Percentiles rank a stretch among this genome's conserved stretches.
Conservation (phyloP, 2,797 vertebrate genomes). For the Agapornis canus region DNA sequence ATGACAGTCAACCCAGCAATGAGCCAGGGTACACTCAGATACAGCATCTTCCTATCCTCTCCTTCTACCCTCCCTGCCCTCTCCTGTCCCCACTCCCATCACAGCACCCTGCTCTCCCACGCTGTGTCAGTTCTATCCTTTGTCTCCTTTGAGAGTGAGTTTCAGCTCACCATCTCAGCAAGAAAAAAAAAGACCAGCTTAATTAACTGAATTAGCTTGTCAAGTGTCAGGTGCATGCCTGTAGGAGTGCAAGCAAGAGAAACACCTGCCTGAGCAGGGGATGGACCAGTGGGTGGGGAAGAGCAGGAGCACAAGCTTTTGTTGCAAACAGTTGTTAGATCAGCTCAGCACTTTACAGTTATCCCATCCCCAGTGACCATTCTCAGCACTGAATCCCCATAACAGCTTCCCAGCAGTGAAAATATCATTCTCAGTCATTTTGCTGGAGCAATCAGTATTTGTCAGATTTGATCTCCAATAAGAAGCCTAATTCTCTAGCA, state of each 20-base stretch:
- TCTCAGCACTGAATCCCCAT: neutral
- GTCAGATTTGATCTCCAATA: neutral
- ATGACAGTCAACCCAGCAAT: neutral
- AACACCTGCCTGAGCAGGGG: neutral
- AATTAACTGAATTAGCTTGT: neutral
- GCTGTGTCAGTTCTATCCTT: neutral
- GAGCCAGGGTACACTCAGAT: neutral
- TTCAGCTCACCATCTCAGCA: neutral
- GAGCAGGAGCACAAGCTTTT: neutral
- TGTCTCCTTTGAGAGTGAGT: too few species aligned
- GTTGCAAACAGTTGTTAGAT: neutral
- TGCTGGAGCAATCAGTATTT: neutral
- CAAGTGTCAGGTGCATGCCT: neutral
- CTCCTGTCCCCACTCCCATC: neutral
- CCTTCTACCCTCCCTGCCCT: neutral
- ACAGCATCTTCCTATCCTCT: neutral
- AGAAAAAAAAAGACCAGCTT: neutral
- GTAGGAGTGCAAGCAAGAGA: neutral
- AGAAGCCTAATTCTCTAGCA: neutral
- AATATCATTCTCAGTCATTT: neutral
- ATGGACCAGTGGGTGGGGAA: neutral
- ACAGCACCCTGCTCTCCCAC: neutral
- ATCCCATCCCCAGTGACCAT: neutral
- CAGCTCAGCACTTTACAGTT: neutral
- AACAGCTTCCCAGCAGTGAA: neutral